Evolutionary conservation across 2,113 vertebrate genomes (phyloP).

Genomic region (Sceloporus undulatus): DNA sequence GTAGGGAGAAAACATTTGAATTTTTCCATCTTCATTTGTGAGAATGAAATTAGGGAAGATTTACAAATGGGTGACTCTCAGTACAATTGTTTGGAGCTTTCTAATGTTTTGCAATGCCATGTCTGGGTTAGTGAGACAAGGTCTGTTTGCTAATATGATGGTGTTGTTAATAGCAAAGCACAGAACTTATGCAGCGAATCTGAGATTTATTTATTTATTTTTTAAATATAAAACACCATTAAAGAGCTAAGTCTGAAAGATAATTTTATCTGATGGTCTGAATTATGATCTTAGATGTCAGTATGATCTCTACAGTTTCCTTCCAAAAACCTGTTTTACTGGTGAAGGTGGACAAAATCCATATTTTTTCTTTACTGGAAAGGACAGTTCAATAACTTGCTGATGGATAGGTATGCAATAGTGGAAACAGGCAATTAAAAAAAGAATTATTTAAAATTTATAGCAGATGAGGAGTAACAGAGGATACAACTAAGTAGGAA

Average conservation of each 20-base stretch:
- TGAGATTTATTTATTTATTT: neutral
- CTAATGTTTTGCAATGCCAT: slow-evolving; percentile 13
- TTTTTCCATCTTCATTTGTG: too few species aligned
- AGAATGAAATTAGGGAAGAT: too few species aligned
- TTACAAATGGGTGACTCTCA: neutral
- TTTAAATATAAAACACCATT: slow-evolving; percentile 18
- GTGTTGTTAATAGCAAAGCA: neutral
- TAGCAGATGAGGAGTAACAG: slow-evolving; percentile 8
- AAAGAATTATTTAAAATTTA: slow-evolving; percentile 37
- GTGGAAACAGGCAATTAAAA: slow-evolving; percentile 1
- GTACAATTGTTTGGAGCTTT: neutral
- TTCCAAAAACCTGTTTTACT: neutral
- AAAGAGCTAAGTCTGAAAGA: slow-evolving; percentile 23
- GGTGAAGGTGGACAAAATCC: neutral
- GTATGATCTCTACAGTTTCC: neutral
- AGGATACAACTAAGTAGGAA: slow-evolving; percentile 9
- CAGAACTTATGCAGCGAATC: neutral
- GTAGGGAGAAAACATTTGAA: too few species aligned
- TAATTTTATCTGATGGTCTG: neutral
- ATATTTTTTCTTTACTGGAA: slow-evolving; percentile 33
- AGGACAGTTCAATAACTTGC: slow-evolving; percentile 5
- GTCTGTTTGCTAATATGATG: neutral
- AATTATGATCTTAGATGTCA: neutral
- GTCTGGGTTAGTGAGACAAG: neutral
- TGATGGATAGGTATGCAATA: slow-evolving; percentile 4